A percentile compares a stretch with the other conserved stretches of the same genome.
Evolutionary conservation across 2,888 invertebrate species (phyloP).

Genomic region (Erebia aethiops): DNA sequence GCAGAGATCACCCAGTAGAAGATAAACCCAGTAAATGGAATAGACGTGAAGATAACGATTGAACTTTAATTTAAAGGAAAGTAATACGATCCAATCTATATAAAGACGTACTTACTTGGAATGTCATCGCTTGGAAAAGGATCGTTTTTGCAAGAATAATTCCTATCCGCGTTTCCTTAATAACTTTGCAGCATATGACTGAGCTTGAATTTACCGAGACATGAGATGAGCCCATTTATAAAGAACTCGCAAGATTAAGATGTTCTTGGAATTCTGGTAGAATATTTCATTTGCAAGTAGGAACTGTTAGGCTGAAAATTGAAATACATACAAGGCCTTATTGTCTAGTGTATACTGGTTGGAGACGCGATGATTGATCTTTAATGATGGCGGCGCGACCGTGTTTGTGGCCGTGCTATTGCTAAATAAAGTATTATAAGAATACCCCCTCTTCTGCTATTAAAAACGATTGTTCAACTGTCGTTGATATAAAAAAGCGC

Average conservation of each 20-base stretch:
- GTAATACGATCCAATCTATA: conserved; percentile 28
- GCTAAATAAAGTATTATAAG: no score
- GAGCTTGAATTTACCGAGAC: conserved; percentile 6
- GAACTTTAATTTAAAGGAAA: conserved; percentile 27
- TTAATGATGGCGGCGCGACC: no score
- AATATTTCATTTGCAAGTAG: no score
- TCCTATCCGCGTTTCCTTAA: conserved; percentile 5
- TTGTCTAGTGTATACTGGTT: no score
- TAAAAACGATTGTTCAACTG: no score
- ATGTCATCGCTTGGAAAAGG: conserved; percentile 17
- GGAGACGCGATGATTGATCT: no score
- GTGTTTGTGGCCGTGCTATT: no score
- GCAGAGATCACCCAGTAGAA: conserved; percentile 18
- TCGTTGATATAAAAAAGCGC: no score
- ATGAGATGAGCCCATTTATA: background rate
- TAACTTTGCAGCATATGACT: conserved; percentile 10
- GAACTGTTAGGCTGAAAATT: no score
- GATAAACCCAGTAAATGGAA: conserved; percentile 12
- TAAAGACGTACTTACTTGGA: conserved; percentile 23
- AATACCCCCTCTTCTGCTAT: no score
- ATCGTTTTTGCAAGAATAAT: conserved; percentile 14
- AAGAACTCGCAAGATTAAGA: background rate
- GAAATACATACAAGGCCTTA: no score
- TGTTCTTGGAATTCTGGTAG: background rate
- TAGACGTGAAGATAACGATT: conserved; percentile 20